These are phyloP conservation scores for Oncorhynchus tshawytscha DNA, from an alignment of 2,113 vertebrate species.

Conservation along the genomic window DNA sequence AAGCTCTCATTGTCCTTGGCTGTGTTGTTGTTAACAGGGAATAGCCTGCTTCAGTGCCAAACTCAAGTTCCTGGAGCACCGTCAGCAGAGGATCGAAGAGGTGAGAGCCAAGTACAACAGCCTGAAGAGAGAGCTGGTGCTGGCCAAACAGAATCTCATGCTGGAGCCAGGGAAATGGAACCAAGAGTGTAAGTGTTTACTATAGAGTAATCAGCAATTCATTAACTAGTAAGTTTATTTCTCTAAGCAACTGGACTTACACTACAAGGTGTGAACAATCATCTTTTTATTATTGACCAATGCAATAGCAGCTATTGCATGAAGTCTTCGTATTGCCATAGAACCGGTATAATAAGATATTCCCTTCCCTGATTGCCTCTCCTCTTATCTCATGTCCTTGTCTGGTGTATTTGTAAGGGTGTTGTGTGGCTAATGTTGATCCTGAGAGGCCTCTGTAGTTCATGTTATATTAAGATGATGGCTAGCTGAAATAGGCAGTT, in stretches of 20 bases:
- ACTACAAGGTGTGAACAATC: no score
- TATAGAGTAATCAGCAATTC: no score
- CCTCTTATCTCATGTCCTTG: no score
- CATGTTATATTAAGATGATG: background rate
- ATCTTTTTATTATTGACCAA: no score
- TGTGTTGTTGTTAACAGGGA: constrained; percentile 68
- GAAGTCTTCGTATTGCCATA: no score
- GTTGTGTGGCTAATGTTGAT: background rate
- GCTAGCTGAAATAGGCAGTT: background rate
- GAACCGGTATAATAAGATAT: no score
- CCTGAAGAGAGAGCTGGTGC: constrained; percentile 88
- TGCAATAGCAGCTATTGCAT: no score
- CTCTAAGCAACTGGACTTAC: no score
- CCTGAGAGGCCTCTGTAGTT: no score
- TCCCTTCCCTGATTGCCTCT: no score
- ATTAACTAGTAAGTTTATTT: no score
- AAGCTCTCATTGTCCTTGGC: constrained; percentile 5
- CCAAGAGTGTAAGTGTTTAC: constrained; percentile 84
- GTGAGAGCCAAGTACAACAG: constrained; percentile 83
- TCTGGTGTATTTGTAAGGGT: no score
- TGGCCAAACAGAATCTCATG: constrained; percentile 84
- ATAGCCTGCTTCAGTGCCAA: constrained; percentile 86
- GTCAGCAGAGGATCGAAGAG: constrained; percentile 86
- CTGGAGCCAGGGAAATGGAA: constrained; percentile 86
- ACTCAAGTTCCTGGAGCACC: constrained; percentile 86